Evolutionary conservation across 2,888 invertebrate genomes (phyloP), one percentile per base, ranked within the genome.

Genomic region (Campoletis raptor): DNA sequence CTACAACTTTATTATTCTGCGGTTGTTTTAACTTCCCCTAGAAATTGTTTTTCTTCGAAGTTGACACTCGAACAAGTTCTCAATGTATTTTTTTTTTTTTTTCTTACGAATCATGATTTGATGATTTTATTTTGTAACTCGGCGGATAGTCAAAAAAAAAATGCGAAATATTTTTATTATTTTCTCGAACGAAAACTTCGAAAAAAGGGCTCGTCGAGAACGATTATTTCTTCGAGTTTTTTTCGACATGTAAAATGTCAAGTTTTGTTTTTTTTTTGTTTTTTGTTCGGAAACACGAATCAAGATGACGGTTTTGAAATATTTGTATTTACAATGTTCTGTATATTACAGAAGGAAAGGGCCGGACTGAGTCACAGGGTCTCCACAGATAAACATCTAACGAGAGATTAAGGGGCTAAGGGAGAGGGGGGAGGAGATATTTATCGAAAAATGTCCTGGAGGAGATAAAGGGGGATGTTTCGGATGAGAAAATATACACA

Each of bases 1-100:
- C 69, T 91, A 93, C 91, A 91, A 89, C 93, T 93, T 93, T 93
- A 93, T 93, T 93, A 93, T 91, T 89, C 90, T 88, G 85, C 81
- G 80, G 61, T 70, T 66, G 81, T 85, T 81, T 85, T 72, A 79
- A 67, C 79, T 69, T 72, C 57, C 84, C 15, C 85, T 70, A 42
- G 76, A 37, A 40, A 82, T 88, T 76, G 83, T 67, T 77, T 48
- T 12, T 9, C 67, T 72, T n/a, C 48, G 18, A 40, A 61, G 15
- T 69, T 72, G 37, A 64, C 64, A 42, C 37, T 40, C 21, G 72
- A 18, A 40, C 40, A 24, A 21, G 40, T 36, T 54, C 18, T 30
- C 72, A 9, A 70, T n/a, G 15, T 8, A 10, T 37, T 24, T n/a
- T 24, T 10, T n/a, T 24, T 72, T 72, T 9, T 57, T 24, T 74